Base-by-base conservation (phyloP, 1,140 invertebrate species). In the Tetramorium simillimum region DNA sequence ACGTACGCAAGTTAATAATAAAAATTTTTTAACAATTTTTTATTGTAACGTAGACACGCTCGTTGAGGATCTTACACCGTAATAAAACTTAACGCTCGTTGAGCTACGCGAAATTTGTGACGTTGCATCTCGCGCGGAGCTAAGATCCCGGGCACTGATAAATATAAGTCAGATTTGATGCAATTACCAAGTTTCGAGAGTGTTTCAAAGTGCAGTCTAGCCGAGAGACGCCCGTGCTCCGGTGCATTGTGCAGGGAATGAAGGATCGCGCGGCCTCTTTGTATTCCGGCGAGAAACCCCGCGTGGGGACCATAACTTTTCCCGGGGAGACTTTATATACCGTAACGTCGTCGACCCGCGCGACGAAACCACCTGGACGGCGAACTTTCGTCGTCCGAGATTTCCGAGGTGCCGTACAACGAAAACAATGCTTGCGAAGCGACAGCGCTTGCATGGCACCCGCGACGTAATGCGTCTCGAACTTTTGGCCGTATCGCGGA, bases 221-320 rank as follows among this genome's bases (percentile, higher is more conserved):
- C 82, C 33, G 85, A 84, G 81, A 90, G 86, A 90, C 88, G 89
- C 88, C 78, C 78, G 81, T 86, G 88, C 89, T 87, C 86, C 88
- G 89, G 85, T 75, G 89, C 88, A 90, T 90, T 90, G 89, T 90
- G 88, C 88, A 67, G 9, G 75, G 85, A 86, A 87, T 90, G 89
- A 90, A 85, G 88, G 88, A 90, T 90, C 88, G 73, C 86, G 88
- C 89, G 81, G 80, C 89, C 88, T 89, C 89, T 90, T 90, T 90
- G 89, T 90, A 90, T 90, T 90, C 89, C 69, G 56, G 86, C 86
- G 86, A 87, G 86, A 77, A 90, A 85, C 88, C 88, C 80, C 58
- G 75, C 76, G 85, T 53, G 75, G 85, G 80, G 88, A 90, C 84
- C 81, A 88, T 87, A 90, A 90, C 88, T 90, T 90, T 90, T 90